Base-by-base conservation (phyloP, 2,888 invertebrate species). In the Apodemia zela region DNA sequence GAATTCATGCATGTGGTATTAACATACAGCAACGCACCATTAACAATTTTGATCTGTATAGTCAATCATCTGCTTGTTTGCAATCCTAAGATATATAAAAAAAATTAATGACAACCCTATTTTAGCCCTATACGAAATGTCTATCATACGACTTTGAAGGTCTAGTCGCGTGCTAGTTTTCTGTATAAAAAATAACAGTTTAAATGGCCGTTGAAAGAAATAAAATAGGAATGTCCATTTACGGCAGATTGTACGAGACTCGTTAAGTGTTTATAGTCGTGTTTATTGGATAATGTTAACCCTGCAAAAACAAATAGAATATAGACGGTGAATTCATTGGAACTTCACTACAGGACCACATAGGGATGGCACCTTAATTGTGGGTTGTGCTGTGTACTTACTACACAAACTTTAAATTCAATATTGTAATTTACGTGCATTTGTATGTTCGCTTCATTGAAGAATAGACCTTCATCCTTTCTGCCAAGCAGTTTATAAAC, bases 81-180 rank as follows among this genome's bases (percentile, higher is more conserved):
- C n/a, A n/a, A n/a, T n/a, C n/a, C n/a, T n/a, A n/a, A n/a, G n/a
- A n/a, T n/a, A n/a, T n/a, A n/a, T n/a, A n/a, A n/a, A n/a, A n/a
- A n/a, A n/a, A 13, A 13, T 11, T 13, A 38, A 13, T 13, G 38
- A 13, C 38, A 38, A 38, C 38, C 38, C 38, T 38, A 38, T 3
- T 11, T 2, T 13, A 38, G 13, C 38, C 35, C 38, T 11, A 25
- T 13, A 51, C 13, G 13, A 51, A 51, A 51, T 51, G 13, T 51
- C 51, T 21, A 51, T 51, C 51, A 21, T 6, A 10, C 21, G 25
- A 21, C 18, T 21, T 21, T 51, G 51, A 21, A 51, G 21, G 25
- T 6, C 21, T 25, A 51, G 51, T 54, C 54, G 54, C 54, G 54
- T 54, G 54, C 54, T 54, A 54, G 54, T 54, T 54, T 54, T 25